Base-by-base conservation (phyloP, 2,113 vertebrate genomes). In the Spizaetus ornatus region DNA sequence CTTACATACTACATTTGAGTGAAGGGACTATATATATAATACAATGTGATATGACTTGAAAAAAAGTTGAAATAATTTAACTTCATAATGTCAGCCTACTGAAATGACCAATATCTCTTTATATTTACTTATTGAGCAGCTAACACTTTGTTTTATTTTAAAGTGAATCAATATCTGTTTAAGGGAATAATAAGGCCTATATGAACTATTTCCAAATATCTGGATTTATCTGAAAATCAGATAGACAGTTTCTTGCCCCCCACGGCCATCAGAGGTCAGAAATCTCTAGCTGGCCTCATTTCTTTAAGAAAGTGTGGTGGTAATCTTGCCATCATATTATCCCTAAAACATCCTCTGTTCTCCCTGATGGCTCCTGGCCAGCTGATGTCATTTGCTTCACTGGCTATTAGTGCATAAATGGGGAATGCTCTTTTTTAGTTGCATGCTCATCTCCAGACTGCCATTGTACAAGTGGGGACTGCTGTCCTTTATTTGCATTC, bases 311-410 rank as follows among this genome's bases (percentile, higher is more conserved):
- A 96, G 91, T 85, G 90, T 91, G 36, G 58, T 91, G 92, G 38
- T 97, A 95, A 97, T 96, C 96, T 98, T 95, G 87, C 86, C 90
- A 94, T 96, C 95, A 88, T 71, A 94, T 97, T 95, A 98, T 95
- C 96, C 61, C 94, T 82, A 14, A 79, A 95, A 58, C 91, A 90
- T 82, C 55, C 92, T 91, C 89, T 78, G 27, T 17, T 32, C 85
- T 61, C 63, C 70, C 91, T 78, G 47, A 19, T 95, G 96, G 81
- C 90, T 91, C 61, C 53, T 78, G 73, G 50, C 94, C 91, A 95
- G 93, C 94, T 92, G 85, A 95, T 96, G 90, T 36, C 77, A 47
- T 97, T 88, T 89, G 53, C 25, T 89, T 94, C 69, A 72, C 86
- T 76, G 69, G 69, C 78, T 93, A 1, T 73, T 81, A 95, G 52